Percentiles rank a stretch among this genome's conserved stretches.
Conservation (phyloP, 2,888 invertebrate genomes). For the Drosophila dives region DNA sequence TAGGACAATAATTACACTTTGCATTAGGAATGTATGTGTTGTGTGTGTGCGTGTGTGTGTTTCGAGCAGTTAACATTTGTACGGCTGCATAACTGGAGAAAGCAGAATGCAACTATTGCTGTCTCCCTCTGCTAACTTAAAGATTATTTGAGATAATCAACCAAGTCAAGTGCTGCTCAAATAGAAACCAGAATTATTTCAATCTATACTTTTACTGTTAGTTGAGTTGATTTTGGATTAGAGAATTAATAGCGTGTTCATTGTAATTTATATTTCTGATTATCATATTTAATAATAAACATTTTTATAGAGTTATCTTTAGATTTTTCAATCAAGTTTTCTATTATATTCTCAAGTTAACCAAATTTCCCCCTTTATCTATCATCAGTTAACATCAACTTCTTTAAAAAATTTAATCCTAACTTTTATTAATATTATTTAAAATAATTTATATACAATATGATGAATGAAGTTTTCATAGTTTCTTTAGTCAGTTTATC, state of each 20-base stretch:
- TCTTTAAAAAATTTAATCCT: background rate
- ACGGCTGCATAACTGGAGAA: conserved; percentile 42
- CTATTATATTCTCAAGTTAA: too few species aligned
- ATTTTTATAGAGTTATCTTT: background rate
- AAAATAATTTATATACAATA: background rate
- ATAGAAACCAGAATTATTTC: background rate
- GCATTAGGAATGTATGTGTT: conserved; percentile 28
- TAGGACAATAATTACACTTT: conserved; percentile 61
- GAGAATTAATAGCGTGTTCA: background rate
- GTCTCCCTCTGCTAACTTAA: background rate
- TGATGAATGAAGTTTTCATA: background rate
- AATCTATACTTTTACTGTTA: background rate
- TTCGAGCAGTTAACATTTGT: conserved; percentile 30
- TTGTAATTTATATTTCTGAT: background rate
- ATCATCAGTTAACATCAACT: background rate
- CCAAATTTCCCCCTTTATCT: too few species aligned
- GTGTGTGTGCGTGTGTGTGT: background rate
- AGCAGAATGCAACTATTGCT: conserved; percentile 1
- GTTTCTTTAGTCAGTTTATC: conserved; percentile 4
- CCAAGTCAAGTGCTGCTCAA: conserved; percentile 1
- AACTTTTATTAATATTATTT: background rate
- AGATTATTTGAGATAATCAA: conserved; percentile 14
- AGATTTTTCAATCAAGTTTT: background rate
- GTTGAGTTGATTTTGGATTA: background rate
- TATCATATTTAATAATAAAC: too few species aligned